Evolutionary conservation across 2,797 vertebrate species (phyloP).

Genomic region (Salmo trutta): DNA sequence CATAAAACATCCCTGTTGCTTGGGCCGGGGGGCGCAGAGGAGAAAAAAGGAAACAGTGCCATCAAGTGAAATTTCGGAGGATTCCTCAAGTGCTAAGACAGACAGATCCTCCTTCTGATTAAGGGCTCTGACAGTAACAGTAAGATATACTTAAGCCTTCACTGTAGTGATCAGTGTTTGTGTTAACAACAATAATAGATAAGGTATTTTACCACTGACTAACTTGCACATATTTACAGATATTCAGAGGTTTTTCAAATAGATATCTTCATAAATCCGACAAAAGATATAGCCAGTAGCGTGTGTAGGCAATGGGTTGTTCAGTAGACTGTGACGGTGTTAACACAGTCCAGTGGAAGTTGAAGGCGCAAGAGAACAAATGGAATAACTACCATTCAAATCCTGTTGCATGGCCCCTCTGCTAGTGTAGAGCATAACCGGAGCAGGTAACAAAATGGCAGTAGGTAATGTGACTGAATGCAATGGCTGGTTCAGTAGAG

Average conservation of each 20-base stretch:
- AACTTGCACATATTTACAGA: not conserved
- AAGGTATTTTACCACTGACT: not conserved
- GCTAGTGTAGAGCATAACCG: conserved; percentile 39
- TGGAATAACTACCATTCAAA: conserved; percentile 63
- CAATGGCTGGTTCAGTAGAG: conserved; percentile 45
- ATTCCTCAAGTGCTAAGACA: conserved; percentile 76
- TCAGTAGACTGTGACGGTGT: conserved; percentile 44
- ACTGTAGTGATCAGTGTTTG: not conserved
- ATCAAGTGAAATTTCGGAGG: conserved; percentile 98
- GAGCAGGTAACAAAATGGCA: conserved; percentile 39
- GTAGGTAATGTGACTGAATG: conserved; percentile 47
- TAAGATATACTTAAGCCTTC: conserved; percentile 11
- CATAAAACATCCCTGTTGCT: conserved; percentile 80
- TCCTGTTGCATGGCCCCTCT: conserved; percentile 37
- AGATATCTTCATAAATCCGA: not conserved
- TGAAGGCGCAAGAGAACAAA: conserved; percentile 59
- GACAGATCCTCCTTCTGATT: conserved; percentile 50
- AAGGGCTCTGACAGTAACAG: conserved; percentile 14
- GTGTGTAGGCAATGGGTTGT: conserved; percentile 24
- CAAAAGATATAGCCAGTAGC: not conserved
- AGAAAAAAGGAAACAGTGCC: conserved; percentile 99
- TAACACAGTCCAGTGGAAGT: conserved; percentile 47
- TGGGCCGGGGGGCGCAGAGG: conserved; percentile 47
- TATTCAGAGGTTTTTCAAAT: not conserved
- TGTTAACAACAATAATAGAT: conserved; percentile 3